phyloP scores from a whole-genome alignment of 2,797 vertebrate species.

The Synanceia verrucosa region DNA sequence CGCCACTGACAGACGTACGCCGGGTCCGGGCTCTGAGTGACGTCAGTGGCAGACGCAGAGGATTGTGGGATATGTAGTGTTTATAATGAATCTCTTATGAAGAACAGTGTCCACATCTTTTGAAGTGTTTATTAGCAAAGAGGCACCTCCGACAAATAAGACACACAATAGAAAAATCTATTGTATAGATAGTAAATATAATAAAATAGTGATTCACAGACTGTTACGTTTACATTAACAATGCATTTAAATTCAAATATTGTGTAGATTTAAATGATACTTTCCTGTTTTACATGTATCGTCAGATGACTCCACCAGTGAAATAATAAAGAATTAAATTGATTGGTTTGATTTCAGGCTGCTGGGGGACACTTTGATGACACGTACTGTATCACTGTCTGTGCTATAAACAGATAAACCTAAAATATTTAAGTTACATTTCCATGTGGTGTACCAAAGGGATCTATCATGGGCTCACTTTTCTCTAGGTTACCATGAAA shows the following conservation, averaged over 20 bases:
- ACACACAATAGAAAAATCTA: not conserved
- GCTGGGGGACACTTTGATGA: not conserved
- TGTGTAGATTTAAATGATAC: not conserved
- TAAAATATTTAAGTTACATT: not conserved
- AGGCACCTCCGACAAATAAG: not conserved
- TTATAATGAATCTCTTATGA: not conserved
- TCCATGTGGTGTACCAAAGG: not conserved
- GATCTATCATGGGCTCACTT: not conserved
- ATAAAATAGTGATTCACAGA: not conserved
- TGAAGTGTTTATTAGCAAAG: not conserved
- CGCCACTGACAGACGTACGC: slow-evolving; percentile 16
- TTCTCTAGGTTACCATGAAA: not conserved
- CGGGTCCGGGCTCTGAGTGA: slow-evolving; percentile 54
- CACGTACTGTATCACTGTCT: not conserved
- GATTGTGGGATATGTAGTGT: slow-evolving; percentile 45
- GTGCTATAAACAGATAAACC: not conserved
- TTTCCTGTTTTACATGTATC: not conserved
- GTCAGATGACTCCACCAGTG: not conserved
- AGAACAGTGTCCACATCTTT: no score
- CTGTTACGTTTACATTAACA: not conserved
- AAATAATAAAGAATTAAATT: not conserved
- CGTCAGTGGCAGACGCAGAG: slow-evolving; percentile 29
- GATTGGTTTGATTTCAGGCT: not conserved
- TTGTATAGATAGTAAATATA: slow-evolving; percentile 1
- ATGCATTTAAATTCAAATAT: no score